phyloP scores from a whole-genome alignment of 2,113 vertebrate species.

The Thamnaconus septentrionalis region DNA sequence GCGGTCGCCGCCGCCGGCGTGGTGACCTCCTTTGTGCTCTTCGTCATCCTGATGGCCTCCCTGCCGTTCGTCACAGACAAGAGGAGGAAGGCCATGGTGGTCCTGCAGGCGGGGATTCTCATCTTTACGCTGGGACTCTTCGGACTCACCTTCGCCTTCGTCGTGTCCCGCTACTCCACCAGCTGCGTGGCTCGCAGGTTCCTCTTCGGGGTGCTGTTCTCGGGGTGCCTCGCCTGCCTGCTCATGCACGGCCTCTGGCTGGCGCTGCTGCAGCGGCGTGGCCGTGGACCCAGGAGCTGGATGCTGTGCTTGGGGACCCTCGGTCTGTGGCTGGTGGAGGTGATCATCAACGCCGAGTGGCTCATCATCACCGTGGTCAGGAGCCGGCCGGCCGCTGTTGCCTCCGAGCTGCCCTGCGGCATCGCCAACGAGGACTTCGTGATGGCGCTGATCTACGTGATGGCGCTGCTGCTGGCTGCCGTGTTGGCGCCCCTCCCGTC shows the following conservation, averaged over 20 bases:
- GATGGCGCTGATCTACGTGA: conserved; percentile 88
- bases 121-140: conserved; percentile 89
- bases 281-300: conserved; percentile 78
- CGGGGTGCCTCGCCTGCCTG: conserved; percentile 87
- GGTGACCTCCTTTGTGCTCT: conserved; percentile 82
- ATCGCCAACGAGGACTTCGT: conserved; percentile 86
- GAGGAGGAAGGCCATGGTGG: conserved; percentile 82
- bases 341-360: conserved; percentile 93
- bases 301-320: conserved; percentile 78
- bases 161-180: conserved; percentile 81
- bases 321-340: conserved; percentile 83
- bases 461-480: conserved; percentile 80
- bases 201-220: conserved; percentile 89
- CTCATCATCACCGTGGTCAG: conserved; percentile 83
- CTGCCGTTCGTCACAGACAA: conserved; percentile 83
- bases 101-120: conserved; percentile 83
- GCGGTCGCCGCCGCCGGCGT: conserved; percentile 81
- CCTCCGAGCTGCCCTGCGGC: conserved; percentile 63
- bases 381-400: fast-evolving
- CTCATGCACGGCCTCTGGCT: conserved; percentile 83
- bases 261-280: conserved; percentile 75
- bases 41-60: conserved; percentile 82
- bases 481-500: conserved; percentile 70
- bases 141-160: conserved; percentile 86
- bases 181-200: conserved; percentile 87